Base-by-base conservation (phyloP, 2,888 invertebrate genomes). In the Pilophorus perplexus region DNA sequence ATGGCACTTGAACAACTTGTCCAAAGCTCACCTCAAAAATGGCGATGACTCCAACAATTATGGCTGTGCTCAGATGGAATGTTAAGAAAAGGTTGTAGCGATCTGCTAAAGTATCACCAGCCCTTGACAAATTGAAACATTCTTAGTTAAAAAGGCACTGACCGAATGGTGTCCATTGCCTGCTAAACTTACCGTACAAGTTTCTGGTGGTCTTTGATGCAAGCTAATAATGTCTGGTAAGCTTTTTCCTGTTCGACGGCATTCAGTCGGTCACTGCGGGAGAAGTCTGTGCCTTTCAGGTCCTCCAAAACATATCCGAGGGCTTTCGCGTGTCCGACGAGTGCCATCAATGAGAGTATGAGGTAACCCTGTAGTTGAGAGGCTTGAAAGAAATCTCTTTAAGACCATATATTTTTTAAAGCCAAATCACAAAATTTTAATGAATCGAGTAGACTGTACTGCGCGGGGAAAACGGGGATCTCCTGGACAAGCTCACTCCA, bases 1-100 rank as follows among this genome's bases (percentile, higher is more conserved):
- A n/a, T n/a, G n/a, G n/a, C n/a, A n/a, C n/a, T n/a, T n/a, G n/a
- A n/a, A n/a, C n/a, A n/a, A n/a, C n/a, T n/a, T n/a, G n/a, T n/a
- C n/a, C n/a, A n/a, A n/a, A n/a, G n/a, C n/a, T n/a, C 25, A 59
- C 59, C 14, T 59, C 42, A 27, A 59, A 59, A 10, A 42, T 59
- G 6, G 59, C 42, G 23, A 42, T 42, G 42, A 59, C 42, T 1
- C 38, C 59, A 3, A 59, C 59, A 6, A 42, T 23, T 23, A 42
- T 59, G 3, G 59, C 59, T 42, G 59, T 42, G 12, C 42, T 25
- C 2, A 59, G 27, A 18, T 59, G 59, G 14, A 59, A 59, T 2
- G 59, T 59, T 3, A 59, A 20, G 10, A 59, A 59, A 2, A 27
- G 14, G 27, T 59, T 59, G 42, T 59, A 59, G 5, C 59, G 22